Conservation (phyloP, 2,797 vertebrate species). For the Chelonia mydas region DNA sequence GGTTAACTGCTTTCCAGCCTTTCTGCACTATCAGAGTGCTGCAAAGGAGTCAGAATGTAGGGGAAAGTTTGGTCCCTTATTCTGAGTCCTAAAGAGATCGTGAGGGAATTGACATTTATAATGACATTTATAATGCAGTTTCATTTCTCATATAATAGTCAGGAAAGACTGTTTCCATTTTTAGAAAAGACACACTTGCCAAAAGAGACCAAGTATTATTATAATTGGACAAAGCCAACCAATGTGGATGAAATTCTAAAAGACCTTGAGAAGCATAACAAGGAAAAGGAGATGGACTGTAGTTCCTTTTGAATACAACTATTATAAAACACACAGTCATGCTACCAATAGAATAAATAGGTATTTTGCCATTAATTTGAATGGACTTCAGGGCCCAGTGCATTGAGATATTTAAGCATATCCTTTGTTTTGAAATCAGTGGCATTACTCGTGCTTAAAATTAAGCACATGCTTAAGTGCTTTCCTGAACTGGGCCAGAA, state of each 20-base stretch:
- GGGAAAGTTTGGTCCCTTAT: not conserved
- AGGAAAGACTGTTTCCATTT: not conserved
- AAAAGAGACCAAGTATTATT: accelerated
- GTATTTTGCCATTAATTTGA: not conserved
- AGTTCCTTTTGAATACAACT: not conserved
- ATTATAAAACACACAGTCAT: not conserved
- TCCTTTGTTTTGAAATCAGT: not conserved
- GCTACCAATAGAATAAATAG: not conserved
- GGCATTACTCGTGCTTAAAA: not conserved
- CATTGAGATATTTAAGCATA: not conserved
- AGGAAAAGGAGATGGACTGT: not conserved
- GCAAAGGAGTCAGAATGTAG: not conserved
- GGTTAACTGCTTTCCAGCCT: accelerated
- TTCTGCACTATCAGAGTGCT: accelerated
- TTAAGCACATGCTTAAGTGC: not conserved
- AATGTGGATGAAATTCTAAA: not conserved
- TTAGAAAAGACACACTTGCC: not conserved
- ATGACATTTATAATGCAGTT: not conserved
- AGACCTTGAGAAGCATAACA: not conserved
- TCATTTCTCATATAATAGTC: not conserved
- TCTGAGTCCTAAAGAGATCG: not conserved
- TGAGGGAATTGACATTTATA: not conserved
- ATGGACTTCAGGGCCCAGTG: accelerated
- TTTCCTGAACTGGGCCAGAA: not conserved
- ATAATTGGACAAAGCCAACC: accelerated